A percentile compares a stretch with the other conserved stretches of the same genome.
Evolutionary conservation across 2,797 vertebrate genomes (phyloP).

Genomic region (Cyclura pinguis): DNA sequence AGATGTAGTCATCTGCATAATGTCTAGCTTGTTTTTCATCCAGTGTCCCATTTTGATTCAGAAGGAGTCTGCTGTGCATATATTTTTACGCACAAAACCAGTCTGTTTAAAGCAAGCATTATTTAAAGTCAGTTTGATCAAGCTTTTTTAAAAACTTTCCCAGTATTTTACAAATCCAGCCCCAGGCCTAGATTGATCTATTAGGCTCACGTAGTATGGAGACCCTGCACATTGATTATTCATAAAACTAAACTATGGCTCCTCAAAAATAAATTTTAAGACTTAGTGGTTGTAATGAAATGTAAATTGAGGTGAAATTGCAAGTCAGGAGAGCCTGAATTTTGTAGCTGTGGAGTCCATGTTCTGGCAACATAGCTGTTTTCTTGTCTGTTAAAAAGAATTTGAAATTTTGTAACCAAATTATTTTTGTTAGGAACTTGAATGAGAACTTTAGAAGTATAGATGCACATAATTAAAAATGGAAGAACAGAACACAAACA

Average conservation of each 20-base stretch:
- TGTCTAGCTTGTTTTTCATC: neutral
- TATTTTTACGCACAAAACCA: neutral
- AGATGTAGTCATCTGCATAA: neutral
- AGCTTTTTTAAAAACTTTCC: neutral
- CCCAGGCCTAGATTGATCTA: neutral
- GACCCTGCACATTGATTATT: neutral
- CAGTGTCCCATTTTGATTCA: neutral
- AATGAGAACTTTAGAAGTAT: neutral
- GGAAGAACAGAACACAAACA: neutral
- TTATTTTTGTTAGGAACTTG: neutral
- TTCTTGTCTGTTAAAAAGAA: neutral
- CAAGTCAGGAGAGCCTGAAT: neutral
- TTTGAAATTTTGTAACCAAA: neutral
- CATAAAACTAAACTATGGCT: neutral
- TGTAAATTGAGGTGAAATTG: neutral
- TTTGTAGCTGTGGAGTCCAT: neutral
- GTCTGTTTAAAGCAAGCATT: neutral
- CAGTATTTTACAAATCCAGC: neutral
- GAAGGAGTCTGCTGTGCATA: neutral
- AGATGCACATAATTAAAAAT: neutral
- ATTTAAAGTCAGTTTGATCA: neutral
- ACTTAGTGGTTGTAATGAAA: neutral
- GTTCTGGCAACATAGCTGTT: neutral
- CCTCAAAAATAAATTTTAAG: constrained; percentile 8
- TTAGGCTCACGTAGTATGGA: neutral